Evolutionary conservation across 1,140 invertebrate species (phyloP).

Genomic region (Archegozetes longisetosus): DNA sequence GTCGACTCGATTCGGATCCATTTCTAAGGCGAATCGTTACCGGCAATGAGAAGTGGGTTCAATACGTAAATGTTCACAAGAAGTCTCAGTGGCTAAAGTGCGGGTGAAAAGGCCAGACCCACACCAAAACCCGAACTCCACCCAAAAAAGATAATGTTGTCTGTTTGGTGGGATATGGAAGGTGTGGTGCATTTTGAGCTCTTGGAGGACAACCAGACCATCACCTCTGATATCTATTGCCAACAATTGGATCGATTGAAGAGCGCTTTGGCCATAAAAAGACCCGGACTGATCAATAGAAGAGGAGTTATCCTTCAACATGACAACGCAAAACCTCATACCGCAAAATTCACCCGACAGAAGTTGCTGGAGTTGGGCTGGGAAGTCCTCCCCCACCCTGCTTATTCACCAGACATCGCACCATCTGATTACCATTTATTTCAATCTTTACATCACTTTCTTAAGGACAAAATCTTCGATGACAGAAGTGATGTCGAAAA

Average conservation of each 20-base stretch:
- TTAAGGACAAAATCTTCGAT: not conserved
- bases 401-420: conserved; percentile 31
- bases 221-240: conserved; percentile 14
- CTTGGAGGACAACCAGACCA: conserved; percentile 10
- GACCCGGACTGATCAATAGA: not conserved
- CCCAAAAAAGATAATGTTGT: conserved; percentile 17
- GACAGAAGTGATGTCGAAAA: too few relatives aligned
- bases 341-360: too few relatives aligned
- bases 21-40: too few relatives aligned
- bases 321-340: conserved; percentile 23
- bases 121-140: too few relatives aligned
- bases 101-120: too few relatives aligned
- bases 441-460: not conserved
- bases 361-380: conserved; percentile 29
- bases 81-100: too few relatives aligned
- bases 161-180: conserved; percentile 16
- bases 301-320: conserved; percentile 14
- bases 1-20: too few relatives aligned
- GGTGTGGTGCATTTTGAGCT: conserved; percentile 8
- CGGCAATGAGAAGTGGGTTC: too few relatives aligned
- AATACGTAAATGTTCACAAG: too few relatives aligned
- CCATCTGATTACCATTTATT: conserved; percentile 32
- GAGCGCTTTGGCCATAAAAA: conserved; percentile 4
- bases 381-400: conserved; percentile 32
- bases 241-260: conserved; percentile 7